Base-by-base conservation (phyloP, 2,888 invertebrate genomes). In the Sinodicranocentrus sp. region DNA sequence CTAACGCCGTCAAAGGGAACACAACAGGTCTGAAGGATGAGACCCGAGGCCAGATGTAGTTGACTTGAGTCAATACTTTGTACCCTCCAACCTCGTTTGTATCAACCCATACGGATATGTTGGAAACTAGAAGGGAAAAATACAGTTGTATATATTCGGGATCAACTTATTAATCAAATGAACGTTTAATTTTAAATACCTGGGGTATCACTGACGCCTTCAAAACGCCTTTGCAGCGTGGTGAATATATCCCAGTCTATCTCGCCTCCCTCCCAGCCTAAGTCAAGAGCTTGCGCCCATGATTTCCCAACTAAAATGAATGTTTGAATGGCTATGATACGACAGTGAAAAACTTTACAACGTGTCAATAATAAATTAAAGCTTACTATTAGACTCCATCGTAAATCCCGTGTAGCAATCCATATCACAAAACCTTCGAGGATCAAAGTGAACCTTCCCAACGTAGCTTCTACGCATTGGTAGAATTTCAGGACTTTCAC, bases 321-420 rank as follows among this genome's bases (percentile, higher is more conserved):
- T 25, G 21, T 25, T 52, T 15, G 52, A 10, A 52, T 13, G n/a
- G 52, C 6, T 52, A 5, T 10, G 3, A 52, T n/a, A 52, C 52
- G n/a, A 52, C 6, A 52, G 5, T 52, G 15, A 52, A 17, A 13
- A 52, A n/a, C n/a, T 3, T n/a, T 17, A n/a, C n/a, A n/a, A n/a
- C n/a, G n/a, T n/a, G n/a, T n/a, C n/a, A 6, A 39, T 39, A 6
- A 39, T 39, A 21, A 67, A 6, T 25, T 48, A 65, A 43, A 48
- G 86, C 90, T 89, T 91, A 95, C 95, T 94, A 88, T 93, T 92
- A 67, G 93, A 92, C 88, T 93, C 92, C 21, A 94, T 90, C 71
- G 93, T 92, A 84, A 96, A 92, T 10, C 96, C 96, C 54, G 95
- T 92, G 91, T 96, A 97, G 91, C 96, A 96, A 89, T 93, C 92